Evolutionary conservation across 2,888 invertebrate genomes (phyloP).

Genomic region (Cistogaster globosa): DNA sequence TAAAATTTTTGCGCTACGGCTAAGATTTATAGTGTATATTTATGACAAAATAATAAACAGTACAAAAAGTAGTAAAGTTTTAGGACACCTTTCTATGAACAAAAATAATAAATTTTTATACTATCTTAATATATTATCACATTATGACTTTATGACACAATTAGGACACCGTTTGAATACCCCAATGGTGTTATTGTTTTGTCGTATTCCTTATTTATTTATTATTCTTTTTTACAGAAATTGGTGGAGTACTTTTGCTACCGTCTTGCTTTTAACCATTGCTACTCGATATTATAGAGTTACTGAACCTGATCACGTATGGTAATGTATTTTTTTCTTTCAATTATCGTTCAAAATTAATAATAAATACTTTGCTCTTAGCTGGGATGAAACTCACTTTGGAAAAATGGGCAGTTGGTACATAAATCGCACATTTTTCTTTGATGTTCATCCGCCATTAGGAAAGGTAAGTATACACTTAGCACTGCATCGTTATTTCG

Average conservation of each 20-base stretch:
- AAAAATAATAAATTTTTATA: no score
- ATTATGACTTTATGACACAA: no score
- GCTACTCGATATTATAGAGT: conserved; percentile 94
- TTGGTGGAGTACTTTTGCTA: conserved; percentile 88
- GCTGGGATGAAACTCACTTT: conserved; percentile 99
- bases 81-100: no score
- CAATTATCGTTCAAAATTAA: neutral
- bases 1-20: no score
- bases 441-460: conserved; percentile 98
- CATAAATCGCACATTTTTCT: conserved; percentile 98
- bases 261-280: conserved; percentile 87
- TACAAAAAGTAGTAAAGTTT: no score
- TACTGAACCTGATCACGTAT: conserved; percentile 95
- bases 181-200: neutral
- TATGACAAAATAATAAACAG: no score
- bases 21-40: no score
- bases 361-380: conserved; percentile 79
- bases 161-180: no score
- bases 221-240: conserved; percentile 74
- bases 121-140: no score
- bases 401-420: conserved; percentile 99
- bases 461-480: conserved; percentile 90
- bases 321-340: conserved; percentile 85
- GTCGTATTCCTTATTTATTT: neutral
- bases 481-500: neutral